These are phyloP conservation scores for Catocala sponsa DNA, from an alignment of 2,888 invertebrate species.

Conservation along the genomic window DNA sequence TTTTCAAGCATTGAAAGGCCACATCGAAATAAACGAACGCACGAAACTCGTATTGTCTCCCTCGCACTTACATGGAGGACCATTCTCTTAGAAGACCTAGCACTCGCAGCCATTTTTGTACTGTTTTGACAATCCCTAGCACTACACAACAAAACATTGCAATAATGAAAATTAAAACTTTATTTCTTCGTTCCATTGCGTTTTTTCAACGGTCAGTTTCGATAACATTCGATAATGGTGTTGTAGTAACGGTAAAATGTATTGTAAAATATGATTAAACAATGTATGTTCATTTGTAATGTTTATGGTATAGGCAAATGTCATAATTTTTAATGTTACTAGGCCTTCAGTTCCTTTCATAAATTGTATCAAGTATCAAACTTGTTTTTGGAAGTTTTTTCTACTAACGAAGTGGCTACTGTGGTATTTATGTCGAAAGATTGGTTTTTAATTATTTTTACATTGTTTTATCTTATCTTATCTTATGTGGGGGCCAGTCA, in stretches of 20 bases:
- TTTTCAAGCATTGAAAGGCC: constrained; percentile 42
- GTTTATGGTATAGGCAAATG: constrained; percentile 33
- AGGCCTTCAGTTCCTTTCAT: constrained; percentile 47
- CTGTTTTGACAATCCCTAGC: constrained; percentile 36
- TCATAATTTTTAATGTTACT: constrained; percentile 37
- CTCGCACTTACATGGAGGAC: constrained; percentile 31
- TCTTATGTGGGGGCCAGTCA: no score
- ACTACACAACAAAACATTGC: constrained; percentile 19
- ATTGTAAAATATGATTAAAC: constrained; percentile 31
- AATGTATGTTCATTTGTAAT: constrained; percentile 7
- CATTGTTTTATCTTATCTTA: no score
- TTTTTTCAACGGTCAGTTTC: constrained; percentile 14
- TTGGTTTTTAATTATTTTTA: no score
- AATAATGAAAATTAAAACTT: constrained; percentile 15
- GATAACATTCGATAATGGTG: constrained; percentile 23
- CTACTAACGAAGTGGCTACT: constrained; percentile 49
- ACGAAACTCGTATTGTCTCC: constrained; percentile 39
- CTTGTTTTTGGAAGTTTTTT: constrained; percentile 50
- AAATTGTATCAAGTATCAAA: constrained; percentile 51
- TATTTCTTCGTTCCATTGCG: constrained; percentile 19
- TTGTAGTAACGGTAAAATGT: constrained; percentile 28
- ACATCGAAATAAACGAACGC: constrained; percentile 30
- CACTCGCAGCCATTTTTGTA: constrained; percentile 44
- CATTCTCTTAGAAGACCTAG: constrained; percentile 47
- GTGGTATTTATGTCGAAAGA: constrained; percentile 30